Evolutionary conservation across 64 coral and sea anemone species (phyloP).

Genomic region (Porites lutea): DNA sequence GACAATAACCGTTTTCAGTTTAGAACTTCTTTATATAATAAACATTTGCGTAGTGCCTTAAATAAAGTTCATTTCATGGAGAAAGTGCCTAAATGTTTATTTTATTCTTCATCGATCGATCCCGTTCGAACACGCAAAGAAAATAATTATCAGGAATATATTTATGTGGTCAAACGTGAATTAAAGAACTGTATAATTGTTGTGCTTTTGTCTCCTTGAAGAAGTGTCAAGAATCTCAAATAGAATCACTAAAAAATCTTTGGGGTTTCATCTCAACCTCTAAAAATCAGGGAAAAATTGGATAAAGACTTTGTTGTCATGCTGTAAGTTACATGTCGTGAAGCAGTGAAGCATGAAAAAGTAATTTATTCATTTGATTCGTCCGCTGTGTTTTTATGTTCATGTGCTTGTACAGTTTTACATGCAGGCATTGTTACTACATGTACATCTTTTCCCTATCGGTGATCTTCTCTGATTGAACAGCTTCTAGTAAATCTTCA

Average conservation of each 20-base stretch:
- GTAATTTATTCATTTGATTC: no score
- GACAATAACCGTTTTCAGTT: neutral
- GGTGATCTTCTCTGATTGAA: no score
- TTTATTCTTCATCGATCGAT: conserved; percentile 14
- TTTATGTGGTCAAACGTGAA: neutral
- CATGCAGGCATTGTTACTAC: no score
- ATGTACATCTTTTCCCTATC: no score
- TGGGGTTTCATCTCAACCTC: neutral
- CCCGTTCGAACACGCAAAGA: neutral
- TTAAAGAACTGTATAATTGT: neutral
- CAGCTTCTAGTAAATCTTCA: no score
- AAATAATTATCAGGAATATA: neutral
- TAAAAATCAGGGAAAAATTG: neutral
- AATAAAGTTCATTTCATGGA: neutral
- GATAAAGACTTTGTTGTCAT: neutral
- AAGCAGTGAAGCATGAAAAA: no score
- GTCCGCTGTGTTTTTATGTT: no score
- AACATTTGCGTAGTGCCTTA: neutral
- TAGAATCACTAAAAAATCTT: neutral
- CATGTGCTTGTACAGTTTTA: no score
- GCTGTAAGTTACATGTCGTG: no score
- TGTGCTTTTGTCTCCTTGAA: conserved; percentile 3
- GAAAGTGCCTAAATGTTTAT: conserved; percentile 45
- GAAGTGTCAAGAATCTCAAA: neutral
- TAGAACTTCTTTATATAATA: neutral